Base-by-base conservation (phyloP, 2,113 vertebrate genomes). In the Stigmatopora argus region DNA sequence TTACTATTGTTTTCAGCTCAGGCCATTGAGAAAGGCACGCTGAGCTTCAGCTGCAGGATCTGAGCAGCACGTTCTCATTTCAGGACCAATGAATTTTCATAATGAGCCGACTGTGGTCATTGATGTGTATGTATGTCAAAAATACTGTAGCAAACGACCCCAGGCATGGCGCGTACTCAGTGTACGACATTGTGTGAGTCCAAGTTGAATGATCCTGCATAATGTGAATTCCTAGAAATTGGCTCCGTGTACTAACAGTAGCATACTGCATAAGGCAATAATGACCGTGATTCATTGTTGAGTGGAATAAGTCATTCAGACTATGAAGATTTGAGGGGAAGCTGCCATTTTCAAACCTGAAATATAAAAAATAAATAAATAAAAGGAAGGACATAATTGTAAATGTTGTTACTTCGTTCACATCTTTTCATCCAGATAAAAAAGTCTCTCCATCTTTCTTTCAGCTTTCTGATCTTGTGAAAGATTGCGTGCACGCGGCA, bases 81-180 rank as follows among this genome's bases (percentile, higher is more conserved):
- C 76, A 79, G 62, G 58, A 71, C 74, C 71, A 64, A 78, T 72
- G 76, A 86, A 83, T 85, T 81, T 77, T 74, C 55, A 79, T 83
- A 81, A 86, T 77, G 75, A 84, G 75, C 65, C 64, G 0, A 64
- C 52, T 52, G 56, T 74, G 76, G 77, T 66, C 71, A 73, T 69
- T 56, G 44, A 71, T 66, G 75, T 70, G 48, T 65, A 66, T 67
- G 67, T 41, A 71, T 75, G 72, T 75, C 71, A 71, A 76, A 67
- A 74, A 74, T 64, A 64, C 65, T 64, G 58, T 55, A 61, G 64
- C 60, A 18, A 65, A 72, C 66, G 44, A 46, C 66, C 83, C 9
- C 46, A 66, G 78, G 75, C 64, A 7, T 46, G 7, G 38, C 35
- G 69, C 44, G 5, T 52, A 56, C 18, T 72, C 57, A 74, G 23